phyloP scores from a whole-genome alignment of 2,888 invertebrate species.

The Drosophila diplacantha region DNA sequence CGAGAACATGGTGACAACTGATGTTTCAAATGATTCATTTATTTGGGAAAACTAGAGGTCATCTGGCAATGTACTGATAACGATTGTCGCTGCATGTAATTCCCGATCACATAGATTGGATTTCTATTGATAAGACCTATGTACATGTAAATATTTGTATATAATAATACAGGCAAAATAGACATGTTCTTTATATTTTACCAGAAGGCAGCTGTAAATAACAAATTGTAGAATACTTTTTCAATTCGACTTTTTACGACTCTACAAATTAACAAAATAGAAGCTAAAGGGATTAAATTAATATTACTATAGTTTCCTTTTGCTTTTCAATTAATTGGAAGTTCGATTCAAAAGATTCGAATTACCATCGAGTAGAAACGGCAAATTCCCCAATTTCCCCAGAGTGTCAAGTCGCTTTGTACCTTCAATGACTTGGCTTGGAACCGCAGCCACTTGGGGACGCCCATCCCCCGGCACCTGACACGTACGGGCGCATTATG shows the following conservation, averaged over 20 bases:
- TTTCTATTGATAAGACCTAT: background rate
- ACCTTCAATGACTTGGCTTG: background rate
- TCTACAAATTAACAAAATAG: too few relatives aligned
- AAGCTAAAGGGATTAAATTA: too few relatives aligned
- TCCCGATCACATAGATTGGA: background rate
- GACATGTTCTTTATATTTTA: background rate
- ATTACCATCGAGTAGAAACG: background rate
- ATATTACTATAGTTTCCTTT: too few relatives aligned
- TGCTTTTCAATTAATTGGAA: background rate
- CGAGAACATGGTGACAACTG: conserved; percentile 11
- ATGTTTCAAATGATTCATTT: background rate
- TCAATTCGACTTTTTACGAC: too few relatives aligned
- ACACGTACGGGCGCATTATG: conserved; percentile 54
- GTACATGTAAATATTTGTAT: background rate
- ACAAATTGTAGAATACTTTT: background rate
- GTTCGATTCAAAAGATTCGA: background rate
- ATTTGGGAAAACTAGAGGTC: background rate
- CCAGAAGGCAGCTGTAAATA: background rate
- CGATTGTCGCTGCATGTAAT: background rate
- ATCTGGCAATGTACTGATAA: background rate
- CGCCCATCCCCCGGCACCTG: conserved; percentile 45
- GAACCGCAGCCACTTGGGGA: conserved; percentile 12
- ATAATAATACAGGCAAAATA: background rate
- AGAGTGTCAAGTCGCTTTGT: background rate
- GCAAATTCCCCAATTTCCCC: background rate